Percentiles rank a stretch among this genome's conserved stretches.
phyloP scores from a whole-genome alignment of 2,888 invertebrate species.

The Agonopterix arenella region DNA sequence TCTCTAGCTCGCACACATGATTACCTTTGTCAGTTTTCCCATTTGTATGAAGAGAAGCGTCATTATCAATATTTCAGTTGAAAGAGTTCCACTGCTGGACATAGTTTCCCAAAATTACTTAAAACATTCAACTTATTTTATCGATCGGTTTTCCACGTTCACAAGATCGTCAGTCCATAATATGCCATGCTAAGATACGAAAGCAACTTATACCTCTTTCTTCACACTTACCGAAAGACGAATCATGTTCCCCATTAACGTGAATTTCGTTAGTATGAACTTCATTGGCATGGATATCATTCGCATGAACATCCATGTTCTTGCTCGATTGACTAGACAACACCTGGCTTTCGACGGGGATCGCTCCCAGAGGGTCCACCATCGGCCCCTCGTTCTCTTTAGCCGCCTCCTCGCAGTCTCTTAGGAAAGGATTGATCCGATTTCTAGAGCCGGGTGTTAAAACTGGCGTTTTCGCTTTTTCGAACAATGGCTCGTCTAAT shows the following conservation, averaged over 20 bases:
- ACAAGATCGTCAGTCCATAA: too few relatives aligned
- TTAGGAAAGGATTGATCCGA: slow-evolving; percentile 78
- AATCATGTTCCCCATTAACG: slow-evolving; percentile 58
- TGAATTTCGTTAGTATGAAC: slow-evolving; percentile 17
- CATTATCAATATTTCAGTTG: too few relatives aligned
- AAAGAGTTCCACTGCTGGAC: too few relatives aligned
- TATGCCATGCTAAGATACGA: too few relatives aligned
- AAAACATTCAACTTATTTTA: too few relatives aligned
- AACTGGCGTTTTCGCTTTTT: slow-evolving; percentile 58
- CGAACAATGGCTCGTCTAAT: slow-evolving; percentile 53
- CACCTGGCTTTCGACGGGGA: slow-evolving; percentile 57
- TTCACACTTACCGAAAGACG: slow-evolving; percentile 42
- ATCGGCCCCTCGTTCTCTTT: slow-evolving; percentile 32
- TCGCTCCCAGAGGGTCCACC: slow-evolving; percentile 63
- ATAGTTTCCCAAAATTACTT: too few relatives aligned
- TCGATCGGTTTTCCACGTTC: too few relatives aligned
- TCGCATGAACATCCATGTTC: slow-evolving; percentile 23
- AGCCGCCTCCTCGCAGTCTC: slow-evolving; percentile 66
- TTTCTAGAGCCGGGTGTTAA: slow-evolving; percentile 65
- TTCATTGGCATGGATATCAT: background rate
- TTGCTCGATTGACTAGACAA: slow-evolving; percentile 44
- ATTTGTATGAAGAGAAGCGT: too few relatives aligned
- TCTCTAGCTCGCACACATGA: too few relatives aligned
- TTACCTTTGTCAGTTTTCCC: too few relatives aligned
- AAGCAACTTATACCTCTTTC: background rate